phyloP scores from a whole-genome alignment of 2,797 vertebrate genomes.

The Lithobates sylvaticus region DNA sequence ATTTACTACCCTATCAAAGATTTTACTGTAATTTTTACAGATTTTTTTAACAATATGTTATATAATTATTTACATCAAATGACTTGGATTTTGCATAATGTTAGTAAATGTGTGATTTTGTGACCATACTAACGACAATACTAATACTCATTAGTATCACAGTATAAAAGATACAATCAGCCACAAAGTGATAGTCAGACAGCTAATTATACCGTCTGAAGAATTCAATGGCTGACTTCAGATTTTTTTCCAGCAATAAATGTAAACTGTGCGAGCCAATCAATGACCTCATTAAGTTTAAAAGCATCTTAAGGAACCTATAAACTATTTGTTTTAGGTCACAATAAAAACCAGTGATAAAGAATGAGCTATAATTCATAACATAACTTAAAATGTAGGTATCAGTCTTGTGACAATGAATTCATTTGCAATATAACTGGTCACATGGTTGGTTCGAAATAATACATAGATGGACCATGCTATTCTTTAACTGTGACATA shows the following conservation, averaged over 20 bases:
- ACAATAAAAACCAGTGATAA: background rate
- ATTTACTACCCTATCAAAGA: no score
- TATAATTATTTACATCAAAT: no score
- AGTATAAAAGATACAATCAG: background rate
- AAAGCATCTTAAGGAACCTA: background rate
- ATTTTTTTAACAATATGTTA: no score
- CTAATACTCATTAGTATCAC: background rate
- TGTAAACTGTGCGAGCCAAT: background rate
- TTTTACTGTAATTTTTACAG: no score
- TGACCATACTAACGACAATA: no score
- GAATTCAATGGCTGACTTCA: background rate
- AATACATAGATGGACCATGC: no score
- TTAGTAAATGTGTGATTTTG: no score
- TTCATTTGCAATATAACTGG: no score
- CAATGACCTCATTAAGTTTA: constrained; percentile 3
- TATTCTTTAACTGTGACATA: no score
- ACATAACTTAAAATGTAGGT: background rate
- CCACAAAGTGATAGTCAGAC: background rate
- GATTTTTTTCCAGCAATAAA: background rate
- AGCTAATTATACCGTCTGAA: background rate
- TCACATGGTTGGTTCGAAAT: no score
- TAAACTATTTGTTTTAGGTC: background rate
- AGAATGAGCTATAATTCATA: background rate
- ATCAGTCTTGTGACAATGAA: no score
- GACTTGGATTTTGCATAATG: no score